Percentiles rank a stretch among this genome's conserved stretches.
These are phyloP conservation scores for Piezodorus guildinii DNA, from an alignment of 1,140 invertebrate genomes.

Conservation along the genomic window DNA sequence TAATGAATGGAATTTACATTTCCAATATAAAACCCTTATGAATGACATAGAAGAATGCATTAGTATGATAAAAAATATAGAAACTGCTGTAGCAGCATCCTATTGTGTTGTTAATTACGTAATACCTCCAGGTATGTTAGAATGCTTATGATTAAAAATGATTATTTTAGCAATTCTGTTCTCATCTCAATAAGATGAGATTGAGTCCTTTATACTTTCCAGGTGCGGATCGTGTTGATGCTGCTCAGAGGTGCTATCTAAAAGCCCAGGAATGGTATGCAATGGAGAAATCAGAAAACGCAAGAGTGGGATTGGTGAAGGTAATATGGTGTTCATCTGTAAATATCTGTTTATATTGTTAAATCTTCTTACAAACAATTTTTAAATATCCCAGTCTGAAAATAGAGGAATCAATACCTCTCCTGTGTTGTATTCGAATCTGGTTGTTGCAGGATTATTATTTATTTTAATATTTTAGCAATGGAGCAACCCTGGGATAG, in stretches of 20 bases:
- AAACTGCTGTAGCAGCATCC: slow-evolving; percentile 11
- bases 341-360: no score
- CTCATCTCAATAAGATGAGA: slow-evolving; percentile 32
- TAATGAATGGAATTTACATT: slow-evolving; percentile 30
- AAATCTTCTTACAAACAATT: no score
- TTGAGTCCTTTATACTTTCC: slow-evolving; percentile 19
- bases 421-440: no score
- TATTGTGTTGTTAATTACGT: slow-evolving; percentile 18
- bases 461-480: no score
- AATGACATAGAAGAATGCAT: slow-evolving; percentile 35
- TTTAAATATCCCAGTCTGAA: no score
- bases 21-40: slow-evolving; percentile 31
- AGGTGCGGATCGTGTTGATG: slow-evolving; percentile 37
- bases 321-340: no score
- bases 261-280: slow-evolving; percentile 27
- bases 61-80: slow-evolving; percentile 30
- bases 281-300: slow-evolving; percentile 25
- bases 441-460: no score
- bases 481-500: no score
- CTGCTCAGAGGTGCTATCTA: slow-evolving; percentile 35
- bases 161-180: slow-evolving; percentile 23
- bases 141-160: no score
- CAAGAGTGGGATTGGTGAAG: slow-evolving; percentile 25
- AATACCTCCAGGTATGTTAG: slow-evolving; percentile 23
- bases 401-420: no score